Evolutionary conservation across 2,797 vertebrate genomes (phyloP).

Genomic region (Schizopygopsis pylzovi): DNA sequence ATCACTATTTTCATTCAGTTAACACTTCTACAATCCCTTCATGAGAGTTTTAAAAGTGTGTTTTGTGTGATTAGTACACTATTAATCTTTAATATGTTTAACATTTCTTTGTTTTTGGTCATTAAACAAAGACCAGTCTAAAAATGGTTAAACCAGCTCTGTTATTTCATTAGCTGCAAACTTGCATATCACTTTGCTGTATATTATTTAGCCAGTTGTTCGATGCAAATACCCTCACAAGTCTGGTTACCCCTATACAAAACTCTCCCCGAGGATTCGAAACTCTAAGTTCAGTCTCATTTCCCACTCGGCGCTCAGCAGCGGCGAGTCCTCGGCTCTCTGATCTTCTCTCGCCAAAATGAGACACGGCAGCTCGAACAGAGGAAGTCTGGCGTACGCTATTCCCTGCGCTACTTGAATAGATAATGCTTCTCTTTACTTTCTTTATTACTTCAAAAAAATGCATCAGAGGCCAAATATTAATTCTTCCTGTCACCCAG

Average conservation of each 20-base stretch:
- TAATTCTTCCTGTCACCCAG: constrained; percentile 79
- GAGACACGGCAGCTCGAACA: constrained; percentile 83
- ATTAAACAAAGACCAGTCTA: not conserved
- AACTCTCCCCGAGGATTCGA: constrained; percentile 81
- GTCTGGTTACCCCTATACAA: constrained; percentile 73
- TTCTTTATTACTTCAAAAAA: constrained; percentile 86
- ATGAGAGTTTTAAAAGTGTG: not conserved
- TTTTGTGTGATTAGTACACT: not conserved
- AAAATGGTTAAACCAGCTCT: constrained; percentile 19
- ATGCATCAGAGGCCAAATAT: constrained; percentile 86
- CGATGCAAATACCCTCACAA: constrained; percentile 79
- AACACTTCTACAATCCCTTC: not conserved
- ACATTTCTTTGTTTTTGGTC: too few relatives aligned
- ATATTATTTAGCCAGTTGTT: constrained; percentile 75
- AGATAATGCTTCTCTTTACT: constrained; percentile 84
- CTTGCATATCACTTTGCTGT: constrained; percentile 57
- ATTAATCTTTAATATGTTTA: not conserved
- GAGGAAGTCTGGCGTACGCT: constrained; percentile 65
- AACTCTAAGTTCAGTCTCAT: constrained; percentile 71
- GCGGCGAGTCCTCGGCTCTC: constrained; percentile 74
- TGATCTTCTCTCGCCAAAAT: constrained; percentile 84
- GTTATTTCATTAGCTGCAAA: constrained; percentile 42
- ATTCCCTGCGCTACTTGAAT: constrained; percentile 83
- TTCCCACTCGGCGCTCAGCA: constrained; percentile 73
- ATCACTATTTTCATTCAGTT: too few relatives aligned